phyloP scores from a whole-genome alignment of 2,888 invertebrate species.

The Drosophila mimetica region DNA sequence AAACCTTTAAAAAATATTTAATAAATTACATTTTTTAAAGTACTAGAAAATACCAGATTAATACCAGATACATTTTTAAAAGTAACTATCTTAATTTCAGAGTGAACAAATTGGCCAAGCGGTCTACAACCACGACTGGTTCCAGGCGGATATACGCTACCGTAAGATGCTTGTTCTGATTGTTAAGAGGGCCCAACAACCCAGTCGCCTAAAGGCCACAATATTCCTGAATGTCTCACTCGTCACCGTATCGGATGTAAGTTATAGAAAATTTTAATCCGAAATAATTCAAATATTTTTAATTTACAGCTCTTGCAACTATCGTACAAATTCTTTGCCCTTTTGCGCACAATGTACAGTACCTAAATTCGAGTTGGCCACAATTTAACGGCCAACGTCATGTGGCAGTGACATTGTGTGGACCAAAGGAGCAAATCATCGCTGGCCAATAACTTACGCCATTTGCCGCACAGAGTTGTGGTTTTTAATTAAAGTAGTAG shows the following conservation, averaged over 20 bases:
- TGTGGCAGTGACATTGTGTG: slow-evolving; percentile 59
- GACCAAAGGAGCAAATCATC: slow-evolving; percentile 65
- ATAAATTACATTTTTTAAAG: too few relatives aligned
- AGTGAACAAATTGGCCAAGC: slow-evolving; percentile 74
- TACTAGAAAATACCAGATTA: too few relatives aligned
- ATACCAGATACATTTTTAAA: too few relatives aligned
- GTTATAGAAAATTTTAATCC: too few relatives aligned
- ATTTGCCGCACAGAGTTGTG: slow-evolving; percentile 57
- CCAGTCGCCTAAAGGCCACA: slow-evolving; percentile 74
- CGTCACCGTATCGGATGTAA: slow-evolving; percentile 76
- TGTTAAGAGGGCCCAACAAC: slow-evolving; percentile 74
- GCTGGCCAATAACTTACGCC: slow-evolving; percentile 70
- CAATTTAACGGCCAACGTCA: slow-evolving; percentile 34
- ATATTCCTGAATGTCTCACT: slow-evolving; percentile 73
- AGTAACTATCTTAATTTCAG: too few relatives aligned
- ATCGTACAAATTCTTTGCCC: slow-evolving; percentile 82
- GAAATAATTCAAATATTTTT: too few relatives aligned
- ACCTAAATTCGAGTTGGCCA: slow-evolving; percentile 48
- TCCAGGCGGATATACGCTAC: slow-evolving; percentile 64
- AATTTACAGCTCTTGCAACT: slow-evolving; percentile 80
- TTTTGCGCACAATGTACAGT: slow-evolving; percentile 80
- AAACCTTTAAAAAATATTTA: too few relatives aligned
- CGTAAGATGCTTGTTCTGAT: slow-evolving; percentile 76
- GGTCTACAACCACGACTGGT: slow-evolving; percentile 80
- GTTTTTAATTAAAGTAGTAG: slow-evolving; percentile 73